These are phyloP conservation scores for Andrena dorsata DNA, from an alignment of 2,888 invertebrate genomes.

Conservation along the genomic window DNA sequence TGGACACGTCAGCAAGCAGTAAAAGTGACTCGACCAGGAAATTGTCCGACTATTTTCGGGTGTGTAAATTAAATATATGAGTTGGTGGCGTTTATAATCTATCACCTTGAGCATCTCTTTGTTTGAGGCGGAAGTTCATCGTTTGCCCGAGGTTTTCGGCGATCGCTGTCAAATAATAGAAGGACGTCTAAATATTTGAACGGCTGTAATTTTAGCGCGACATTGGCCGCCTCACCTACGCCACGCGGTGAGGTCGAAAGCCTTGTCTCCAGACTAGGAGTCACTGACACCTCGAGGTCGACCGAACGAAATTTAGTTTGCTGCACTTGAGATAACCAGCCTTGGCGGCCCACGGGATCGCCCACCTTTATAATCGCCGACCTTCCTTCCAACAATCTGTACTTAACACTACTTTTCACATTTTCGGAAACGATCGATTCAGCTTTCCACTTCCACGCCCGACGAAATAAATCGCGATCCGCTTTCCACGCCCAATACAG, in stretches of 20 bases:
- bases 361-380: slow-evolving; percentile 8
- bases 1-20: no score
- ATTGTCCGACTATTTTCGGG: neutral
- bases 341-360: slow-evolving; percentile 48
- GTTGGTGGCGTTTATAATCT: neutral
- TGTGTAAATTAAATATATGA: neutral
- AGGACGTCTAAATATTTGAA: slow-evolving; percentile 48
- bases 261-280: slow-evolving; percentile 41
- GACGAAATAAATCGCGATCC: neutral
- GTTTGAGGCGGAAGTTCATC: neutral
- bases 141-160: slow-evolving; percentile 4
- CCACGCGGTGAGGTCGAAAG: slow-evolving; percentile 55
- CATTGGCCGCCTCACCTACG: slow-evolving; percentile 50
- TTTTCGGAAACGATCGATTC: neutral
- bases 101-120: neutral
- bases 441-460: neutral
- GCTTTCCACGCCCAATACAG: neutral
- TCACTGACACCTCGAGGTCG: slow-evolving; percentile 70
- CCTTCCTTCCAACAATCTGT: neutral
- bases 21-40: no score
- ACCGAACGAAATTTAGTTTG: slow-evolving; percentile 65
- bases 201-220: slow-evolving; percentile 48
- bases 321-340: slow-evolving; percentile 63
- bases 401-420: neutral
- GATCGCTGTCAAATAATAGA: slow-evolving; percentile 32